Percentiles rank a stretch among this genome's conserved stretches.
These are phyloP conservation scores for Schizaphis graminum DNA, from an alignment of 2,888 invertebrate species.

Conservation along the genomic window DNA sequence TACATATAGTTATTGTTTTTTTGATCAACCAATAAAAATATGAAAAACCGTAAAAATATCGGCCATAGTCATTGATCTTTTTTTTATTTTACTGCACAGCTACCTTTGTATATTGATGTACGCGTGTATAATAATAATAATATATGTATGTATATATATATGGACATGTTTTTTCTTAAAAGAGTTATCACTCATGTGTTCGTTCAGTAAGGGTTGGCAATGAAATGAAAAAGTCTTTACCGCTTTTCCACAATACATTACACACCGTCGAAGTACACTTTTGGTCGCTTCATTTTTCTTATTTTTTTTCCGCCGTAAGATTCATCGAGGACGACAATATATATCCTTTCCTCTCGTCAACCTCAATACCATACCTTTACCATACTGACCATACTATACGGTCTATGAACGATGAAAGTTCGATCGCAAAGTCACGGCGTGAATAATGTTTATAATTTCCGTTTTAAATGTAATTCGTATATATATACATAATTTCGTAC, in stretches of 20 bases:
- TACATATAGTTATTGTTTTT: not conserved
- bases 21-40: not conserved
- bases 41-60: not conserved
- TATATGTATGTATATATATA: not conserved
- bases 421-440: not conserved
- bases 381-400: not conserved
- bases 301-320: not conserved
- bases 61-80: not conserved
- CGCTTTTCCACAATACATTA: not conserved
- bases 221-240: not conserved
- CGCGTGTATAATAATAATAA: not conserved
- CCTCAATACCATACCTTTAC: not conserved
- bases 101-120: not conserved
- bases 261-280: not conserved
- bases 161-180: not conserved
- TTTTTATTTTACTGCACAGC: not conserved
- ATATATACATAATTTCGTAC: not conserved
- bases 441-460: slow-evolving; percentile 13
- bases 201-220: not conserved
- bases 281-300: not conserved
- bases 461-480: slow-evolving; percentile 6
- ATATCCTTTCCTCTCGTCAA: not conserved
- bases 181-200: not conserved
- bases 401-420: not conserved
- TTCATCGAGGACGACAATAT: not conserved